phyloP scores from a whole-genome alignment of 1,140 invertebrate species.

The Pentalonia nigronervosa region DNA sequence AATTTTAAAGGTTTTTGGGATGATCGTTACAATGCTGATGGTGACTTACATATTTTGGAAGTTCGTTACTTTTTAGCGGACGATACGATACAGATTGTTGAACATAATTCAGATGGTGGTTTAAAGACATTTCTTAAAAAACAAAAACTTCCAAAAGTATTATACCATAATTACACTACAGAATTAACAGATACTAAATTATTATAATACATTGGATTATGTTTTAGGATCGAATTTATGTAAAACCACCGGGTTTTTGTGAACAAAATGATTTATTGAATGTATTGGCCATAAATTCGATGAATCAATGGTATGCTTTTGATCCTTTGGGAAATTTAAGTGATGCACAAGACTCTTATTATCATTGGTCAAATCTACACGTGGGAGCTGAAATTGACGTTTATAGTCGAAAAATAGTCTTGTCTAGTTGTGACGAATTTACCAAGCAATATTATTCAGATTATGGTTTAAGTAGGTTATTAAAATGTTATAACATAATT shows the following conservation, averaged over 20 bases:
- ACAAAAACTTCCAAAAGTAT: conserved; percentile 54
- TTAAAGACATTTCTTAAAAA: conserved; percentile 52
- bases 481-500: background rate
- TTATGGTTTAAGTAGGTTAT: background rate
- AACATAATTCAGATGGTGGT: conserved; percentile 28
- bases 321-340: background rate
- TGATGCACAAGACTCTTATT: background rate
- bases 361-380: conserved; percentile 30
- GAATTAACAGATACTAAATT: background rate
- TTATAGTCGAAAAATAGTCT: conserved; percentile 30
- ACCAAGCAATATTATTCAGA: conserved; percentile 42
- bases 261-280: conserved; percentile 45
- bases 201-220: background rate
- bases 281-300: conserved; percentile 3
- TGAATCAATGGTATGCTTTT: conserved; percentile 26
- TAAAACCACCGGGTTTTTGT: conserved; percentile 30
- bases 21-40: conserved; percentile 76
- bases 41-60: conserved; percentile 77
- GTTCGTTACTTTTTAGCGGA: conserved; percentile 86
- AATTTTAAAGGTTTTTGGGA: conserved; percentile 92
- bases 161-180: background rate
- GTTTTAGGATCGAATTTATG: conserved; percentile 23
- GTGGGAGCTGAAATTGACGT: conserved; percentile 42
- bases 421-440: conserved; percentile 18
- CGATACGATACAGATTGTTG: conserved; percentile 82